Percentiles rank a stretch among this genome's conserved stretches.
Evolutionary conservation across 2,113 vertebrate genomes (phyloP).

Genomic region (Notechis scutatus): DNA sequence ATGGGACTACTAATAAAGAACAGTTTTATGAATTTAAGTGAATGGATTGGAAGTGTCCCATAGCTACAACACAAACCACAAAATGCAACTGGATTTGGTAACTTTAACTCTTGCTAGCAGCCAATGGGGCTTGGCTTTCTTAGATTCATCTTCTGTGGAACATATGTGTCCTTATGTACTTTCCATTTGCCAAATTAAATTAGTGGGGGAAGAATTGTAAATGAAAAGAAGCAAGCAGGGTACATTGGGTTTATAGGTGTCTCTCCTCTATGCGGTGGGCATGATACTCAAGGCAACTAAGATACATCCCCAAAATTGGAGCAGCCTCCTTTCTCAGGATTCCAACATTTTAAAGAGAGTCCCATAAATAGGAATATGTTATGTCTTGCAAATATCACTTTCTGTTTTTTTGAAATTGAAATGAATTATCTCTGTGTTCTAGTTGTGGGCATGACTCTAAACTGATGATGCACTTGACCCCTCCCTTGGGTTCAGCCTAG

Average conservation of each 20-base stretch:
- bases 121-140: background rate
- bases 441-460: background rate
- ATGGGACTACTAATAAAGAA: background rate
- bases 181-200: background rate
- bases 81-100: background rate
- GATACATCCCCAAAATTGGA: background rate
- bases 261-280: background rate
- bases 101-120: background rate
- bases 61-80: background rate
- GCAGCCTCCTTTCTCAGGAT: no score
- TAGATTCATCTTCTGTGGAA: background rate
- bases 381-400: no score
- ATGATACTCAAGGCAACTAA: background rate
- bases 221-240: background rate
- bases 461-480: background rate
- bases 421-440: background rate
- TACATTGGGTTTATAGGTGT: background rate
- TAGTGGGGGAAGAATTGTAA: background rate
- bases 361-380: no score
- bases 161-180: background rate
- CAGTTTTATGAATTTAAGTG: background rate
- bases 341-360: no score
- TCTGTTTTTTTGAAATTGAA: background rate
- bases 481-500: background rate
- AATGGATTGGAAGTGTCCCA: background rate